A percentile compares a stretch with the other conserved stretches of the same genome.
phyloP scores from a whole-genome alignment of 2,113 vertebrate genomes.

The Gobio gobio region DNA sequence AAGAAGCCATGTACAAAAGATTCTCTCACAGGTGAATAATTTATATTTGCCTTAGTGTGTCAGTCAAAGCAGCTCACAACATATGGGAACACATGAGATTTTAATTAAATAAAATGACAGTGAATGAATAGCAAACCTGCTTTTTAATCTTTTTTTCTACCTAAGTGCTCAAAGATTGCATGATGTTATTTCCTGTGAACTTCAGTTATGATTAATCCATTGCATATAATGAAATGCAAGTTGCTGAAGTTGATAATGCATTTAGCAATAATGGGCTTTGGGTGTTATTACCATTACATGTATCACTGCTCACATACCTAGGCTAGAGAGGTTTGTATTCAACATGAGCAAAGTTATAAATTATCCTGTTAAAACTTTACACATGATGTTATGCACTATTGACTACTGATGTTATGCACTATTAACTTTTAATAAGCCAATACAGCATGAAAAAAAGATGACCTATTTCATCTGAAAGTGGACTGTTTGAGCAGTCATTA shows the following conservation, averaged over 20 bases:
- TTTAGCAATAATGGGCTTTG: conserved; percentile 3
- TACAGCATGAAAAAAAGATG: too few relatives aligned
- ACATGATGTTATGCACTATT: not conserved
- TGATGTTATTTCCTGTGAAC: conserved; percentile 30
- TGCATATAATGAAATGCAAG: conserved; percentile 24
- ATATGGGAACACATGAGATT: conserved; percentile 11
- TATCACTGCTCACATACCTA: not conserved
- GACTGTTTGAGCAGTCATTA: too few relatives aligned
- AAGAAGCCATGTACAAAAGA: conserved; percentile 3
- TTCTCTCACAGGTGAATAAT: not conserved
- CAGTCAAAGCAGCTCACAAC: not conserved
- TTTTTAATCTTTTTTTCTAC: too few relatives aligned
- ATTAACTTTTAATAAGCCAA: too few relatives aligned
- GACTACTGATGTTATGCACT: too few relatives aligned
- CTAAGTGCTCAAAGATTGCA: conserved; percentile 18
- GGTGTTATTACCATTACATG: not conserved
- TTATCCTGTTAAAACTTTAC: not conserved
- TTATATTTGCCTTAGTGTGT: not conserved
- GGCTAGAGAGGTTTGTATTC: not conserved
- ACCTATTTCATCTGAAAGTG: too few relatives aligned
- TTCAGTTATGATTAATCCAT: conserved; percentile 21
- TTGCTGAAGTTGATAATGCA: not conserved
- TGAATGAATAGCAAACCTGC: conserved; percentile 21
- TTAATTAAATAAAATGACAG: conserved; percentile 29
- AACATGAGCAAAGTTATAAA: not conserved